Conservation (phyloP, 2,888 invertebrate genomes). For the Dynastes maya region DNA sequence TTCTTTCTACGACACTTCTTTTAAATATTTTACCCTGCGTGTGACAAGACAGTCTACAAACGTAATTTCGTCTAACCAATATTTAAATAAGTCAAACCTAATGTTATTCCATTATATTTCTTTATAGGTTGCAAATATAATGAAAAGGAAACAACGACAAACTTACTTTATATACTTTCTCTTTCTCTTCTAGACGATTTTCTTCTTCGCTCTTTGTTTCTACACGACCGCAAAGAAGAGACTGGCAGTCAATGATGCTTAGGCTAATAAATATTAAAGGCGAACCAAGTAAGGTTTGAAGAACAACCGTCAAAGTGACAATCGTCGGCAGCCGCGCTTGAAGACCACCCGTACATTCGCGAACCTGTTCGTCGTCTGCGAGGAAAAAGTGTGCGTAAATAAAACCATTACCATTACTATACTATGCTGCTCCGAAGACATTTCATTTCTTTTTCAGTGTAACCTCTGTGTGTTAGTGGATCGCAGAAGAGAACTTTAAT, state of each 20-base stretch:
- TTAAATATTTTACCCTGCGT: no score
- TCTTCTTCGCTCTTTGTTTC: neutral
- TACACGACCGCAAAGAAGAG: neutral
- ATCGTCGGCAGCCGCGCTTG: slow-evolving; percentile 56
- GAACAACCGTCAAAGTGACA: slow-evolving; percentile 68
- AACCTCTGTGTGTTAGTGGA: neutral
- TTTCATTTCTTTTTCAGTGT: slow-evolving; percentile 47
- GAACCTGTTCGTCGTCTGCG: slow-evolving; percentile 58
- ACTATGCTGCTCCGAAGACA: slow-evolving; percentile 37
- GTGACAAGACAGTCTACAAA: no score
- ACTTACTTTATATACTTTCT: no score
- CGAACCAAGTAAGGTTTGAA: slow-evolving; percentile 66
- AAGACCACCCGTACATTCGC: slow-evolving; percentile 66
- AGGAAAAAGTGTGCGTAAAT: slow-evolving; percentile 57
- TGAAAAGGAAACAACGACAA: no score
- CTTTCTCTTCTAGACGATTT: neutral
- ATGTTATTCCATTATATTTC: no score
- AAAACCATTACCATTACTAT: slow-evolving; percentile 57
- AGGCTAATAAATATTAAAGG: slow-evolving; percentile 57
- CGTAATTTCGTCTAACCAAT: no score
- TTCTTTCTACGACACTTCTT: no score
- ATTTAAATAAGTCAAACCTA: no score
- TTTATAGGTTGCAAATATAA: no score
- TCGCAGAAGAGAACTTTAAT: no score
- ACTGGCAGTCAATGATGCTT: slow-evolving; percentile 45